A percentile compares a stretch with the other conserved stretches of the same genome.
These are phyloP conservation scores for Abrostola tripartita DNA, from an alignment of 2,888 invertebrate species.

Conservation along the genomic window DNA sequence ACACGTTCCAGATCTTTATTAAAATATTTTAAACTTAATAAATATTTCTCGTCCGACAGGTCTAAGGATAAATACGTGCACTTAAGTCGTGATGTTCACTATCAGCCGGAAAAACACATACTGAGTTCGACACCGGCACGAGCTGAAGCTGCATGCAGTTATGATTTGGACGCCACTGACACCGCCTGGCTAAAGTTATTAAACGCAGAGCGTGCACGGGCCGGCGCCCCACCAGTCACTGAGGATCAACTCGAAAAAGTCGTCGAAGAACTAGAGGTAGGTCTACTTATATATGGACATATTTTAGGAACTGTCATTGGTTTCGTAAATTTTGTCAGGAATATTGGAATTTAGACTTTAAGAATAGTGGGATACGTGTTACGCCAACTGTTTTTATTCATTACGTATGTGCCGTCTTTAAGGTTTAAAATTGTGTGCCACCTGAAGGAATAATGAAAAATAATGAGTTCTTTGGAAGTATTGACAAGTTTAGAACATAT, in stretches of 20 bases:
- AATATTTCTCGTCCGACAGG: slow-evolving; percentile 78
- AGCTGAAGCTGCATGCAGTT: slow-evolving; percentile 97
- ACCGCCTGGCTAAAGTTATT: slow-evolving; percentile 95
- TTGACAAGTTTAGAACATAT: background rate
- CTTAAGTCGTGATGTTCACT: slow-evolving; percentile 95
- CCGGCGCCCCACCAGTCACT: slow-evolving; percentile 91
- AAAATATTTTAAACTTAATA: background rate
- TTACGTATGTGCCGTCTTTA: slow-evolving; percentile 3
- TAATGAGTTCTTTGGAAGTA: slow-evolving; percentile 3
- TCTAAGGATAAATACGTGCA: slow-evolving; percentile 97
- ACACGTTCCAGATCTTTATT: background rate
- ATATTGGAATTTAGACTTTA: slow-evolving; percentile 12
- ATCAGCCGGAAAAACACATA: slow-evolving; percentile 94
- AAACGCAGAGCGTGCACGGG: slow-evolving; percentile 95
- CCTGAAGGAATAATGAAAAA: background rate
- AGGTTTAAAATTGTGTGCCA: slow-evolving; percentile 13
- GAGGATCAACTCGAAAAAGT: slow-evolving; percentile 97
- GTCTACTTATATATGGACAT: slow-evolving; percentile 31
- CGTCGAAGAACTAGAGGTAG: slow-evolving; percentile 96
- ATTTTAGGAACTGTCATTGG: background rate
- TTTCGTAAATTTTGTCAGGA: background rate
- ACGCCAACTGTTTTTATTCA: background rate
- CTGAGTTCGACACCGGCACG: slow-evolving; percentile 95
- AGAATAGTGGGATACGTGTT: slow-evolving; percentile 24
- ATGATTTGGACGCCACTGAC: slow-evolving; percentile 98